Conservation (phyloP, 2,797 vertebrate genomes). For the Smutsia temminckii region DNA sequence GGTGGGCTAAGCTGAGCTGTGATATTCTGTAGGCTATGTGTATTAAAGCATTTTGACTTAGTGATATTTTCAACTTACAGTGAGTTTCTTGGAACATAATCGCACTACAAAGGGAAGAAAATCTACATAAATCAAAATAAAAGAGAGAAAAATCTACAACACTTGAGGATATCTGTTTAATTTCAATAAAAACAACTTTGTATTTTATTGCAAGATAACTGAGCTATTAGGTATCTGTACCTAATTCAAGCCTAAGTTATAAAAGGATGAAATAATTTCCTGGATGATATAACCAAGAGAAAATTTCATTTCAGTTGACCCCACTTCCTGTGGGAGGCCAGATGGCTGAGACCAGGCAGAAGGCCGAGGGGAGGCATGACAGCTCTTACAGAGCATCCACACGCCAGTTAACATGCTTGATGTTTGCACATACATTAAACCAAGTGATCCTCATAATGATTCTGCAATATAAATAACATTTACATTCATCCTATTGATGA, state of each 20-base stretch:
- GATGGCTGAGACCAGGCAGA: background rate
- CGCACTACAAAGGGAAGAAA: too few relatives aligned
- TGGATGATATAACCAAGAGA: background rate
- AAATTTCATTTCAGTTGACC: background rate
- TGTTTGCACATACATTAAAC: background rate
- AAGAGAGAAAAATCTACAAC: background rate
- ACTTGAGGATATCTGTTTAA: background rate
- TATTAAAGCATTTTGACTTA: too few relatives aligned
- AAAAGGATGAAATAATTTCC: slow-evolving; percentile 69
- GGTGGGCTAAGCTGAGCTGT: too few relatives aligned
- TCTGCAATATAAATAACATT: background rate
- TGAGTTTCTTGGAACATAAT: too few relatives aligned
- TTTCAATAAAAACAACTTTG: background rate
- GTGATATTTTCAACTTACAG: too few relatives aligned
- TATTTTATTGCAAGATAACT: background rate
- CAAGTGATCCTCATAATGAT: background rate
- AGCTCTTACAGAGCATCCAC: fast-evolving
- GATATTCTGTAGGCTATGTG: too few relatives aligned
- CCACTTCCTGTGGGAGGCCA: background rate
- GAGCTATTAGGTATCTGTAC: background rate
- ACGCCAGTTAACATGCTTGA: background rate
- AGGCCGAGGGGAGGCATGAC: fast-evolving
- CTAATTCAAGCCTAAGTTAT: slow-evolving; percentile 8
- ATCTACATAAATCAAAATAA: background rate
- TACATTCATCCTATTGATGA: background rate